These are phyloP conservation scores for Tribolium freemani DNA, from an alignment of 2,888 invertebrate species.

Conservation along the genomic window DNA sequence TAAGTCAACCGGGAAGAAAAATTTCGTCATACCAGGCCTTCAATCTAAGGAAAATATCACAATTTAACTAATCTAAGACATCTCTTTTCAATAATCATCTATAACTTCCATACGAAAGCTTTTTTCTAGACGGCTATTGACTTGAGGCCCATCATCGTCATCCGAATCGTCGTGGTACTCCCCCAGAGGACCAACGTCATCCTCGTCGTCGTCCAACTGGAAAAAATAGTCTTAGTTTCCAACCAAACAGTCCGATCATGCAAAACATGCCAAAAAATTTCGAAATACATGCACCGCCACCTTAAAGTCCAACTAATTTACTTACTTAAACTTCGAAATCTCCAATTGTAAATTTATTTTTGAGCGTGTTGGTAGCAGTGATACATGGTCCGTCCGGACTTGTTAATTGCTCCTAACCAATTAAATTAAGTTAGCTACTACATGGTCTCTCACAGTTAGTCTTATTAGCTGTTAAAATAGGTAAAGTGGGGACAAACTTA, in stretches of 20 bases:
- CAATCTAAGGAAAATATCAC: slow-evolving; percentile 29
- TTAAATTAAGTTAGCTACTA: slow-evolving; percentile 49
- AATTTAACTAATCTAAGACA: slow-evolving; percentile 47
- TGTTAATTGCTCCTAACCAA: slow-evolving; percentile 66
- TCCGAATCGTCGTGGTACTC: slow-evolving; percentile 62
- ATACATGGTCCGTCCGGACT: slow-evolving; percentile 68
- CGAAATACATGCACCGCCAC: slow-evolving; percentile 8
- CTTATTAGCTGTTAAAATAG: neutral
- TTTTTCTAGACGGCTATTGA: slow-evolving; percentile 58
- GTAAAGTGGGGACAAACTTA: slow-evolving; percentile 70
- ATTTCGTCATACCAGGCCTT: neutral
- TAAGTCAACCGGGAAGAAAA: neutral
- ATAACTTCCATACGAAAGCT: slow-evolving; percentile 65
- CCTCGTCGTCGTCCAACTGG: slow-evolving; percentile 60
- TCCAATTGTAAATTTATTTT: slow-evolving; percentile 79
- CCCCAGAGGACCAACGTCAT: slow-evolving; percentile 59
- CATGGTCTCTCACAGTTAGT: slow-evolving; percentile 5
- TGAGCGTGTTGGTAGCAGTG: slow-evolving; percentile 67
- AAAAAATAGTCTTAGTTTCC: slow-evolving; percentile 33
- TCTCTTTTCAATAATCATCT: slow-evolving; percentile 60
- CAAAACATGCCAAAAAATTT: neutral
- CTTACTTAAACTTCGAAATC: slow-evolving; percentile 85
- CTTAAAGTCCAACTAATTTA: slow-evolving; percentile 45
- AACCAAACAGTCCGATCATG: neutral
- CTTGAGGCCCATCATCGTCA: slow-evolving; percentile 55